Base-by-base conservation (phyloP, 1,140 invertebrate genomes). In the Sarcophaga peregrina region DNA sequence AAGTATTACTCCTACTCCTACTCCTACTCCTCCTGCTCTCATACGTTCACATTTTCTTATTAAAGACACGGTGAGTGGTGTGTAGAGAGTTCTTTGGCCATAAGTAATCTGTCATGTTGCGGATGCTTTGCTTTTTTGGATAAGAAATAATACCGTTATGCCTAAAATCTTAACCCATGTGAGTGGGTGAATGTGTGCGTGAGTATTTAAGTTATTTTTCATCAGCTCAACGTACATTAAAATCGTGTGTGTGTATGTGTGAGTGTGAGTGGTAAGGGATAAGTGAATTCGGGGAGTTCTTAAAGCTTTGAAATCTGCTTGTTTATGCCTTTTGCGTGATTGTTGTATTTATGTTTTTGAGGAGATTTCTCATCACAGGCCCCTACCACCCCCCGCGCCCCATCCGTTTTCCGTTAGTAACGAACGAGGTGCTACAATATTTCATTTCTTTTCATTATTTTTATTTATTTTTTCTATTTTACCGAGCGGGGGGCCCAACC, bases 281-380 rank as follows among this genome's bases (percentile, higher is more conserved):
- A 4, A 37, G 25, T 37, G 25, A 37, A 2, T 37, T 37, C 25
- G 25, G 25, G 25, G 25, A 37, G 25, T 37, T 37, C 4, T 37
- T n/a, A 62, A n/a, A 8, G 13, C 15, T 62, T 37, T 2, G 13
- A 62, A 62, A 62, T 15, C 17, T 62, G 58, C 58, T 62, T 62
- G 58, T 62, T 62, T 62, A 62, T 62, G 58, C 58, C n/a, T 62
- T 62, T 62, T 62, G 58, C 58, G 58, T 62, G 58, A 62, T 62
- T 15, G 58, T 62, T 62, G 58, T 13, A 62, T 62, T 62, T 62
- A 62, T 62, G 25, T 37, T 37, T 37, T 37, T 37, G 58, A 62
- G 15, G 58, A 62, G 25, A n/a, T 62, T 62, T 62, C n/a, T 62
- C n/a, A 62, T 62, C 25, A 37, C 1, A 4, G 25, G 25, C 25